Conservation (phyloP, 2,113 vertebrate species). For the Gadus chalcogrammus region DNA sequence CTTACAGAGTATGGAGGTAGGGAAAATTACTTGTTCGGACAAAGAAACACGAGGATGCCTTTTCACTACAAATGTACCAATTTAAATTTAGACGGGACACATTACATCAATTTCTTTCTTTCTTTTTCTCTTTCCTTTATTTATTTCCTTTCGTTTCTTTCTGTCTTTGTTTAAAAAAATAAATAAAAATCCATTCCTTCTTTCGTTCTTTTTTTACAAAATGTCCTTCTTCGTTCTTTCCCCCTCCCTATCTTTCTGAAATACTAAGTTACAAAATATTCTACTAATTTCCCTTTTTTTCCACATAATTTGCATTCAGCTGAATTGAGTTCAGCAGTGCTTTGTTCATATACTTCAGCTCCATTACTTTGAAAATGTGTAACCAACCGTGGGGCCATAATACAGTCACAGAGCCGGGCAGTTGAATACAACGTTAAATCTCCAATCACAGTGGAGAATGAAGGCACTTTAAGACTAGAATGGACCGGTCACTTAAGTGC, state of each 20-base stretch:
- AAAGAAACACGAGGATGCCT: constrained; percentile 74
- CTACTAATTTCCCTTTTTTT: constrained; percentile 4
- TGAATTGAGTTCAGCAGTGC: no score
- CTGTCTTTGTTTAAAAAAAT: constrained; percentile 46
- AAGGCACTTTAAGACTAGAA: no score
- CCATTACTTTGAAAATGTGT: no score
- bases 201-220: constrained; percentile 35
- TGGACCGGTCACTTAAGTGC: no score
- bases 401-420: no score
- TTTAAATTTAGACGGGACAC: constrained; percentile 66
- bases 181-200: constrained; percentile 19
- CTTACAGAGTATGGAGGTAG: constrained; percentile 55
- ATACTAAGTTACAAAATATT: not conserved
- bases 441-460: no score
- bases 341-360: no score
- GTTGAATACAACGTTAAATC: no score
- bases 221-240: constrained; percentile 3
- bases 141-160: not conserved
- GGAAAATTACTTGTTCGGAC: constrained; percentile 73
- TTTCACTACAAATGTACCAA: constrained; percentile 74
- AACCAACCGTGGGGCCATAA: no score
- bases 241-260: constrained; percentile 27
- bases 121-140: constrained; percentile 31
- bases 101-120: constrained; percentile 64
- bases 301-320: not conserved